A percentile compares a stretch with the other conserved stretches of the same genome.
Evolutionary conservation across 2,888 invertebrate species (phyloP).

Genomic region (Drosophila robusta): DNA sequence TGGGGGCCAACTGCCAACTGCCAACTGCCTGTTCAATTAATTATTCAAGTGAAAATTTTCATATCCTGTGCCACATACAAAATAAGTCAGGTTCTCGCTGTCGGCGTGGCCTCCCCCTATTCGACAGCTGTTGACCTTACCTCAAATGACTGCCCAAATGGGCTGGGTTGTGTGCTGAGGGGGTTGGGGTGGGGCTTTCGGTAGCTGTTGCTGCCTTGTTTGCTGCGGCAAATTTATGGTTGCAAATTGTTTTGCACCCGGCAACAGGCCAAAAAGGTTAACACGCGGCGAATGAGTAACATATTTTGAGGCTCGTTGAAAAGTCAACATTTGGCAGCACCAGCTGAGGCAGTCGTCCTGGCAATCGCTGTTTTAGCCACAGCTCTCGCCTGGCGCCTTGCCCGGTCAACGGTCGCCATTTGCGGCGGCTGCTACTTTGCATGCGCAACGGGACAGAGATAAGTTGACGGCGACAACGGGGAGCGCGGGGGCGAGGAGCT

Average conservation of each 20-base stretch:
- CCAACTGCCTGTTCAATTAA: conserved; percentile 71
- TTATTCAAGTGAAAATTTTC: conserved; percentile 82
- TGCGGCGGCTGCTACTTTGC: conserved; percentile 63
- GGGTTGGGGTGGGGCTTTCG: not conserved
- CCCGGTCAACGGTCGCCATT: conserved; percentile 38
- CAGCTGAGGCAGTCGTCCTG: conserved; percentile 13
- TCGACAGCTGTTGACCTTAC: conserved; percentile 77
- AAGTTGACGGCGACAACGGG: not conserved
- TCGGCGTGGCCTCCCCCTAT: conserved; percentile 15
- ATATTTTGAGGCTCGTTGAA: conserved; percentile 72
- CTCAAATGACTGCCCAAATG: conserved; percentile 57
- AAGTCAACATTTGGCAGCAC: conserved; percentile 66
- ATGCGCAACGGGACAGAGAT: conserved; percentile 53
- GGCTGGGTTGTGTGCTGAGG: not conserved
- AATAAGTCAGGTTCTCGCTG: conserved; percentile 64
- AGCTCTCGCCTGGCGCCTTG: conserved; percentile 1
- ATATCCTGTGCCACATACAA: conserved; percentile 77
- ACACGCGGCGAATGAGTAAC: conserved; percentile 71
- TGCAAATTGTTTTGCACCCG: conserved; percentile 81
- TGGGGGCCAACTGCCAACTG: conserved; percentile 21
- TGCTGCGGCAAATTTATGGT: conserved; percentile 79
- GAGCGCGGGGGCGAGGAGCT: too few species aligned
- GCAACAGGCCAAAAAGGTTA: conserved; percentile 67
- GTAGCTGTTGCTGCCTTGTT: conserved; percentile 44
- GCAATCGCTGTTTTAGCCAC: conserved; percentile 7